Evolutionary conservation across 2,113 vertebrate species (phyloP).

Genomic region (Varanus komodoensis): DNA sequence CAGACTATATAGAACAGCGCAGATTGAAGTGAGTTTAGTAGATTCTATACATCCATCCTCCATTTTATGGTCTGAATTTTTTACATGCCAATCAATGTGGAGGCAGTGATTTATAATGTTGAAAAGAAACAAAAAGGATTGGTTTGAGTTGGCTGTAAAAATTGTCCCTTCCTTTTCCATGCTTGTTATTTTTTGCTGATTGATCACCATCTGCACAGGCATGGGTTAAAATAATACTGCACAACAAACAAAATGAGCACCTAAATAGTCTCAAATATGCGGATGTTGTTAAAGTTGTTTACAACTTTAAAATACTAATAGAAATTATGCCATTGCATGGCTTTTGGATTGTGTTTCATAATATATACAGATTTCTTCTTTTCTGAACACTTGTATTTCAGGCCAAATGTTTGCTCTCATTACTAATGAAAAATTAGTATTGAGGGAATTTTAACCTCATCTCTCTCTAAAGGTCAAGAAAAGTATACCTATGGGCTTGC

Average conservation of each 20-base stretch:
- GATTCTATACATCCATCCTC: neutral
- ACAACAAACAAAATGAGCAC: neutral
- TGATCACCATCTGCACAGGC: neutral
- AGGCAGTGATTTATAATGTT: neutral
- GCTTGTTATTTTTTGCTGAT: neutral
- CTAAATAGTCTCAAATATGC: neutral
- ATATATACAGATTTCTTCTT: neutral
- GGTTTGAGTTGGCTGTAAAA: neutral
- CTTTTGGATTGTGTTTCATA: slow-evolving; percentile 4
- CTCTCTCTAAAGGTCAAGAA: neutral
- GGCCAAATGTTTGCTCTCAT: neutral
- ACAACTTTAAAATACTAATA: neutral
- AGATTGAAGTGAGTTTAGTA: neutral
- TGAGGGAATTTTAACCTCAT: neutral
- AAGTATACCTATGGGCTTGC: neutral
- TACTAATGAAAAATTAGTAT: neutral
- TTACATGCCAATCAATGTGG: neutral
- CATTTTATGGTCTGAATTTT: neutral
- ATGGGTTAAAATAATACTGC: neutral
- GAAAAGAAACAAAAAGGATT: neutral
- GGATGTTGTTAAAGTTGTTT: neutral
- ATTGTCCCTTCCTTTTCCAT: neutral
- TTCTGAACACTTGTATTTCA: neutral
- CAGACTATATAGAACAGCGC: neutral
- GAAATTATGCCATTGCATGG: neutral